Evolutionary conservation across 2,113 vertebrate species (phyloP).

Genomic region (Rhynchomys soricoides): DNA sequence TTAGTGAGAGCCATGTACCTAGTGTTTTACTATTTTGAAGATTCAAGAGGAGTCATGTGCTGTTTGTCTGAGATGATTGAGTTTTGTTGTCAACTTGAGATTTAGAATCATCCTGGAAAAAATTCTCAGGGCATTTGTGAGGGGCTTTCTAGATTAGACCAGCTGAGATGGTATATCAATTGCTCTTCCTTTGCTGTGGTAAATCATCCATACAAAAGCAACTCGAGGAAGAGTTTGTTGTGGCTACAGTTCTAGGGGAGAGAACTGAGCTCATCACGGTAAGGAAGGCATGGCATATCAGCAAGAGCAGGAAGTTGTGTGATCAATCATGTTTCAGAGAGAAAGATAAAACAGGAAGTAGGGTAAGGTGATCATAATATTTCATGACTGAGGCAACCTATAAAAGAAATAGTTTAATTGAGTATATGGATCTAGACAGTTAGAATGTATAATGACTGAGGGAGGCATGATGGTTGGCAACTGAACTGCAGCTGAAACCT

Average conservation of each 20-base stretch:
- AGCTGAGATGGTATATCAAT: not conserved
- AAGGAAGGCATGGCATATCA: not conserved
- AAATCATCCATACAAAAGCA: not conserved
- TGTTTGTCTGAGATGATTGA: not conserved
- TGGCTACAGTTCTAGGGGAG: not conserved
- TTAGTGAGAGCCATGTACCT: not conserved
- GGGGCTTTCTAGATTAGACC: too few species aligned
- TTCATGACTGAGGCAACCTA: not conserved
- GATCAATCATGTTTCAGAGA: not conserved
- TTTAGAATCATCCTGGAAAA: not conserved
- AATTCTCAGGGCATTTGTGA: not conserved
- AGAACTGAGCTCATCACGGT: not conserved
- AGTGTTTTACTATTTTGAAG: not conserved
- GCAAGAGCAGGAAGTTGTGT: not conserved
- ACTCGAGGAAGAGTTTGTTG: not conserved
- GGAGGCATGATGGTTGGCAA: not conserved
- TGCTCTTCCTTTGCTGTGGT: not conserved
- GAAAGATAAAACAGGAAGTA: too few species aligned
- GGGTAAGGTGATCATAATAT: not conserved
- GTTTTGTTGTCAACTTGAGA: not conserved
- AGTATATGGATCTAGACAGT: not conserved
- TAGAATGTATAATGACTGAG: not conserved
- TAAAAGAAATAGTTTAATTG: not conserved
- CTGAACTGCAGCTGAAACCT: not conserved
- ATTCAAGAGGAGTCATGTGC: not conserved